Base-by-base conservation (phyloP, 2,113 vertebrate genomes). In the Pterocles orientalis region DNA sequence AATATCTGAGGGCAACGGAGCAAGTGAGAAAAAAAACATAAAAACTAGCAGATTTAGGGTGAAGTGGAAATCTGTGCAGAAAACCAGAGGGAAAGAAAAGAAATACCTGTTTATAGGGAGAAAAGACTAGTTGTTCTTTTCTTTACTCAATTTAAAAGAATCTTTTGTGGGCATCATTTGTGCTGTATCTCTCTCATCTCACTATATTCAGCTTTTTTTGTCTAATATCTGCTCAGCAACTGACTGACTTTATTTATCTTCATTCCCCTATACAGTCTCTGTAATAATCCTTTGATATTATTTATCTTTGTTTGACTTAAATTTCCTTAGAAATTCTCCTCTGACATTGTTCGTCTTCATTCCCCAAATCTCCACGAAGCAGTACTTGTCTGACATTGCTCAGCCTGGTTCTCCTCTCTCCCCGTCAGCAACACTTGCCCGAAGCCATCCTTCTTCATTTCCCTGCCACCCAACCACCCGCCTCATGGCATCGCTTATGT, bases 221-320 rank as follows among this genome's bases (percentile, higher is more conserved):
- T 89, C 41, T 54, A 82, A 87, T 68, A 82, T 58, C 88, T 70
- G 79, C 43, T 96, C 76, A 66, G 88, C 66, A 76, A 58, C 48
- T 47, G 73, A 45, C 94, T 85, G 53, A 57, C 82, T 84, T 82
- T 86, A 94, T 98, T 88, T 70, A 79, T 97, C 96, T 95, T 96
- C 79, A 77, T 98, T 91, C 81, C 58, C 34, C 54, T 53, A 26
- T 51, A n/a, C n/a, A 69, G 88, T 80, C 84, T 84, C 72, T 57
- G 61, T 72, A 93, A 90, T 81, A 86, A 77, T 87, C 58, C 65
- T 83, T 61, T 73, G 69, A 88, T 82, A 66, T 93, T 96, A 97
- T 98, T 96, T 79, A 88, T 98, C 96, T 97, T 96, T 92, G 68
- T 97, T 97, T 91, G 90, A 61, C 94, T 95, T 88, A 41, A 71